phyloP scores from a whole-genome alignment of 2,888 invertebrate species.

The Apamea monoglypha region DNA sequence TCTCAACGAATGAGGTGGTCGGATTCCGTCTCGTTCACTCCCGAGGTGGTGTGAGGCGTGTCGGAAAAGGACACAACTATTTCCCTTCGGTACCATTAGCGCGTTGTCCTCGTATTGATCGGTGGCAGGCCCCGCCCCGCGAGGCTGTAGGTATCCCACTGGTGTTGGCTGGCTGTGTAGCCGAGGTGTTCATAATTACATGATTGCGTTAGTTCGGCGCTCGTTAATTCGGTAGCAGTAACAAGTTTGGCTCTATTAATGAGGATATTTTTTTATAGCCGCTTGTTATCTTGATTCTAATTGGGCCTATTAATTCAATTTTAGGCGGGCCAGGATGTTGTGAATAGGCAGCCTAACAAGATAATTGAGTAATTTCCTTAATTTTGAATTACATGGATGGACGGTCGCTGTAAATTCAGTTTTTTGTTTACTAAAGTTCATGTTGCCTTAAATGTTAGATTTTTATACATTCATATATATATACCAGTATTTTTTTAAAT shows the following conservation, averaged over 20 bases:
- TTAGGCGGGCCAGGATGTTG: slow-evolving; percentile 64
- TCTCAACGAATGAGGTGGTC: slow-evolving; percentile 70
- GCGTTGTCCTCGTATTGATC: slow-evolving; percentile 81
- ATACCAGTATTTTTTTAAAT: not conserved
- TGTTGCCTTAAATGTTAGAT: not conserved
- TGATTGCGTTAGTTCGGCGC: slow-evolving; percentile 80
- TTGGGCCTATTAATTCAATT: slow-evolving; percentile 74
- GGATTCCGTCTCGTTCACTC: slow-evolving; percentile 76
- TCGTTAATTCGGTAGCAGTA: slow-evolving; percentile 88
- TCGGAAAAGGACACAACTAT: slow-evolving; percentile 72
- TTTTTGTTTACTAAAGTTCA: not conserved
- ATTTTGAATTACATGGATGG: slow-evolving; percentile 13
- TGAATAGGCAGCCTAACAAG: slow-evolving; percentile 61
- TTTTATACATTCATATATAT: not conserved
- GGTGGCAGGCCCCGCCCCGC: slow-evolving; percentile 74
- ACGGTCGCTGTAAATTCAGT: slow-evolving; percentile 9
- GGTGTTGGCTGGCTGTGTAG: slow-evolving; percentile 60
- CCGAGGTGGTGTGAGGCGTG: slow-evolving; percentile 18
- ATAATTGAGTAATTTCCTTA: slow-evolving; percentile 45
- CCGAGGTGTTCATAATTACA: slow-evolving; percentile 84
- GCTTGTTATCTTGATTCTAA: slow-evolving; percentile 80
- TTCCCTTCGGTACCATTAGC: slow-evolving; percentile 57
- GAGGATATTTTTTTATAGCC: slow-evolving; percentile 82
- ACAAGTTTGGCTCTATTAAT: slow-evolving; percentile 86
- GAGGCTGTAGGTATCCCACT: slow-evolving; percentile 81